Conservation (phyloP, 2,888 invertebrate genomes). For the Macroteleia sp. region DNA sequence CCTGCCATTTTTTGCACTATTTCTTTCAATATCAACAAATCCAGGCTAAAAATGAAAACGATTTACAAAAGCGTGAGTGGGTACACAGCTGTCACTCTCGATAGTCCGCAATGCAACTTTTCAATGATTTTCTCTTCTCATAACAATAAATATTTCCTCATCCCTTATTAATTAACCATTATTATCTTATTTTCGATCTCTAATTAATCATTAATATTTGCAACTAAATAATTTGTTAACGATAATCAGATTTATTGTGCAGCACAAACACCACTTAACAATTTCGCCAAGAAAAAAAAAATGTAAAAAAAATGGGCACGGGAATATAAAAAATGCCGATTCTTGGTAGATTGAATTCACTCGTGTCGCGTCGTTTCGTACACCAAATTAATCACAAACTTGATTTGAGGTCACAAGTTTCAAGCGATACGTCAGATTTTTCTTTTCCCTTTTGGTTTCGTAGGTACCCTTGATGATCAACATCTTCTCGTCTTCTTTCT, state of each 20-base stretch:
- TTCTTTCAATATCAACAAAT: slow-evolving; percentile 96
- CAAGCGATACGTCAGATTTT: not conserved
- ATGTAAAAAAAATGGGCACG: slow-evolving; percentile 18
- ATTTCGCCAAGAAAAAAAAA: slow-evolving; percentile 6
- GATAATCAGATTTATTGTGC: not conserved
- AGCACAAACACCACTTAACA: slow-evolving; percentile 34
- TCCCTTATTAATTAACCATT: slow-evolving; percentile 34
- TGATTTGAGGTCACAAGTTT: not conserved
- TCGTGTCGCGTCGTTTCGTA: slow-evolving; percentile 39
- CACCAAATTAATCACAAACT: slow-evolving; percentile 27
- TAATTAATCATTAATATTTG: slow-evolving; percentile 13
- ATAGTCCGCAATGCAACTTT: slow-evolving; percentile 55
- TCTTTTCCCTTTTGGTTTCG: not conserved
- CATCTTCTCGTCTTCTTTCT: not conserved
- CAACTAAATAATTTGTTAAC: slow-evolving; percentile 4
- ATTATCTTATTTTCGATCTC: slow-evolving; percentile 11
- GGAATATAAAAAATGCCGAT: slow-evolving; percentile 19
- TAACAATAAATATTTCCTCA: slow-evolving; percentile 23
- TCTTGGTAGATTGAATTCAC: not conserved
- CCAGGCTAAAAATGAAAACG: slow-evolving; percentile 87
- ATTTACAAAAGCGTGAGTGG: slow-evolving; percentile 63
- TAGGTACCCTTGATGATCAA: not conserved
- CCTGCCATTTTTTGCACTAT: slow-evolving; percentile 99
- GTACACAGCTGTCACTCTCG: slow-evolving; percentile 34
- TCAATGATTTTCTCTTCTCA: slow-evolving; percentile 29